phyloP scores from a whole-genome alignment of 2,888 invertebrate species.

The Liodrosophila aerea region DNA sequence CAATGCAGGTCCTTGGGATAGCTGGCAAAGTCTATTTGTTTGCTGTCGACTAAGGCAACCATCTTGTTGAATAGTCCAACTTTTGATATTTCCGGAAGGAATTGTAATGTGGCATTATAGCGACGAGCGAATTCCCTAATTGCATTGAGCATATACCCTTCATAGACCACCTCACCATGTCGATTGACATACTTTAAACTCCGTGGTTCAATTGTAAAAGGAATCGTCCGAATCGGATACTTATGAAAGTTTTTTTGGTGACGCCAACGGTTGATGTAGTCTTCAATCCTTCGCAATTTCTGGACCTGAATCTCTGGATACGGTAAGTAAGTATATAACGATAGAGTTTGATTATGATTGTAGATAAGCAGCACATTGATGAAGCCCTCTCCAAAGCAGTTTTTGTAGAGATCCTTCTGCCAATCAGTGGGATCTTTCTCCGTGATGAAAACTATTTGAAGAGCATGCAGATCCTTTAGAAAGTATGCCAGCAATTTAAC shows the following conservation, averaged over 20 bases:
- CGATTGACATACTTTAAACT: conserved; percentile 37
- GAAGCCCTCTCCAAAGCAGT: conserved; percentile 45
- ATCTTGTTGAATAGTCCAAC: rapidly evolving
- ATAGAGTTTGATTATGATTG: not conserved
- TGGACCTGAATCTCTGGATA: conserved; percentile 33
- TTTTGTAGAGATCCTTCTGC: conserved; percentile 29
- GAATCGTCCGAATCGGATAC: conserved; percentile 17
- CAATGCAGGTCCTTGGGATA: conserved; percentile 8
- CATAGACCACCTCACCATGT: conserved; percentile 24
- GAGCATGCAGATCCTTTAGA: conserved; percentile 13
- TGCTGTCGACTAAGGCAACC: not conserved
- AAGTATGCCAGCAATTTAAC: conserved; percentile 22
- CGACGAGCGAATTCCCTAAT: conserved; percentile 41
- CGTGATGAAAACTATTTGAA: conserved; percentile 41
- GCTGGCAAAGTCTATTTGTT: conserved; percentile 1
- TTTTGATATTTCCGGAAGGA: not conserved
- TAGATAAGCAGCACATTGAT: conserved; percentile 46
- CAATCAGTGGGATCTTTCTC: not conserved
- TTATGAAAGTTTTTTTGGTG: conserved; percentile 24
- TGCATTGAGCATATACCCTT: conserved; percentile 52
- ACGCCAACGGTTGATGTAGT: conserved; percentile 36
- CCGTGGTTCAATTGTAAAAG: conserved; percentile 33
- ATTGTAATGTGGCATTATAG: conserved; percentile 45
- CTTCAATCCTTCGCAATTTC: conserved; percentile 15
- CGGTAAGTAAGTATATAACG: conserved; percentile 45